Percentiles rank a stretch among this genome's conserved stretches.
Evolutionary conservation across 1,140 invertebrate species (phyloP).

Genomic region (Caenorhabditis tropicalis): DNA sequence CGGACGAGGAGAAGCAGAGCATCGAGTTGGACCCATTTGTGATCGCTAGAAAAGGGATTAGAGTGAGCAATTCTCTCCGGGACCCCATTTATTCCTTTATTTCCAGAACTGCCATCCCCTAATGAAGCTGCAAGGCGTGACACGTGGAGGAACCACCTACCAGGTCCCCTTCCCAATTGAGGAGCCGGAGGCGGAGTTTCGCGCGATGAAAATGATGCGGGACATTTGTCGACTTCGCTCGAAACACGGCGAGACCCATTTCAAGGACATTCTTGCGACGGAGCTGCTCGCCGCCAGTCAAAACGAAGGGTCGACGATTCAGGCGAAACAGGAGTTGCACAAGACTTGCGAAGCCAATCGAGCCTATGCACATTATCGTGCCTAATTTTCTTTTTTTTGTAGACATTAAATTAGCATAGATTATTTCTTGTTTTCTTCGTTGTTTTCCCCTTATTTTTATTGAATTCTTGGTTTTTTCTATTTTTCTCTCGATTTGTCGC

Average conservation of each 20-base stretch:
- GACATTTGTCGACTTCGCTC: constrained; percentile 64
- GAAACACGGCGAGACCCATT: constrained; percentile 50
- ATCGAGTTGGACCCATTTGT: constrained; percentile 68
- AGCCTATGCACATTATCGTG: constrained; percentile 74
- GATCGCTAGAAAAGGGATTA: constrained; percentile 55
- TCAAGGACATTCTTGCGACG: constrained; percentile 60
- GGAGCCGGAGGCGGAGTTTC: constrained; percentile 66
- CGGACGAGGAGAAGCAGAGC: constrained; percentile 57
- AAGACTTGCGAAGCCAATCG: constrained; percentile 74
- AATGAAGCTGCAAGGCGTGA: constrained; percentile 68
- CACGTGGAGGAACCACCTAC: constrained; percentile 66
- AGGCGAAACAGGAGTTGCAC: constrained; percentile 74
- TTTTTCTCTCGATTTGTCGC: not conserved
- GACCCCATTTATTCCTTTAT: not conserved
- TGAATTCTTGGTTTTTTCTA: not conserved
- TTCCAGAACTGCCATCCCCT: constrained; percentile 67
- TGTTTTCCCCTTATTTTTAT: constrained; percentile 6
- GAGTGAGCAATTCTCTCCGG: not conserved
- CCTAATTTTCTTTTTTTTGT: constrained; percentile 52
- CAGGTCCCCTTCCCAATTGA: constrained; percentile 67
- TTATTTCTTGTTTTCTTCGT: constrained; percentile 42
- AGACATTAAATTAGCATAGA: not conserved
- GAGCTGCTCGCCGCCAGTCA: constrained; percentile 66
- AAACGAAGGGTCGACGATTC: constrained; percentile 73
- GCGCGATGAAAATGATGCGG: constrained; percentile 71